phyloP scores from a whole-genome alignment of 2,113 vertebrate species.

The Hippolais icterina region DNA sequence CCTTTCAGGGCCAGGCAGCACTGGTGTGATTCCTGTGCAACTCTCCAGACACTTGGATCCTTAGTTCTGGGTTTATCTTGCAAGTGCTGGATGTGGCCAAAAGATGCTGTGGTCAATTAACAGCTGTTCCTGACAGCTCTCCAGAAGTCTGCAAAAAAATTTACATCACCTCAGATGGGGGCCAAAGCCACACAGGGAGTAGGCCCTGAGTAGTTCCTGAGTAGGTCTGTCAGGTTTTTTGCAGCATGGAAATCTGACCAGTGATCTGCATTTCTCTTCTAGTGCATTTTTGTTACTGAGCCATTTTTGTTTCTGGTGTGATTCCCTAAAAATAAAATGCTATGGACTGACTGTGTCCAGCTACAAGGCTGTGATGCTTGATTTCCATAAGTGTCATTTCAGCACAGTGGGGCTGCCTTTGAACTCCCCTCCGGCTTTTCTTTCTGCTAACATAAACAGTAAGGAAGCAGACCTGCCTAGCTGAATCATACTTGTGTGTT shows the following conservation, averaged over 20 bases:
- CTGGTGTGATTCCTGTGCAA: accelerated
- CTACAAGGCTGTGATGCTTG: not conserved
- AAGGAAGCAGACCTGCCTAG: not conserved
- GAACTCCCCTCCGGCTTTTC: slow-evolving; percentile 34
- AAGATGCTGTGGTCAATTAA: accelerated
- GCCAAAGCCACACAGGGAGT: not conserved
- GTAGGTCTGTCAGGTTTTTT: not conserved
- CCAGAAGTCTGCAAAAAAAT: not conserved
- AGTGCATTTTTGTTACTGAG: not conserved
- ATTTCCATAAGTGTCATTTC: not conserved
- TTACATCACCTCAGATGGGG: not conserved
- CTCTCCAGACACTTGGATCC: not conserved
- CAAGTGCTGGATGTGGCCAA: not conserved
- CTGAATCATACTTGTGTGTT: slow-evolving; percentile 32
- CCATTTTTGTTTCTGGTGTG: not conserved
- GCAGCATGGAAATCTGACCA: not conserved
- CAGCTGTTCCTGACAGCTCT: not conserved
- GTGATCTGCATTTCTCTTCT: not conserved
- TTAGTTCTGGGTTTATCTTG: not conserved
- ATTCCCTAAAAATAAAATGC: not conserved
- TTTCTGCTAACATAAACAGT: slow-evolving; percentile 1
- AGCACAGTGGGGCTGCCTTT: not conserved
- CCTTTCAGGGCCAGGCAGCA: not conserved
- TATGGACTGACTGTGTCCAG: not conserved
- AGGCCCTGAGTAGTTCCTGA: not conserved